Percentiles rank a stretch among this genome's conserved stretches.
These are phyloP conservation scores for Anguilla marmorata DNA, from an alignment of 2,797 vertebrate genomes.

Conservation along the genomic window DNA sequence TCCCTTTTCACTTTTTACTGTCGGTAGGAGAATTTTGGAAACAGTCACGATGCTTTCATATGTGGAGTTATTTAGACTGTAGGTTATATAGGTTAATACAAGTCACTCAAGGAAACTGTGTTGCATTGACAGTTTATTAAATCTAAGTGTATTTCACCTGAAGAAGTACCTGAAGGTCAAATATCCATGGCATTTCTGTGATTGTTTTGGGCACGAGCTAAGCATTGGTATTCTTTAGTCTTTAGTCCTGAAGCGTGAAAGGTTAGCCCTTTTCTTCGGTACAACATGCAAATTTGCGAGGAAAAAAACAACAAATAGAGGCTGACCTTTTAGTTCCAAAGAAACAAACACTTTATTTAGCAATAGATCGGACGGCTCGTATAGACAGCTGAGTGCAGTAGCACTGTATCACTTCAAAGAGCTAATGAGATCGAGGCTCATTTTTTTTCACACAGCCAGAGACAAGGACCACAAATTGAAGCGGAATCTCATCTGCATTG, in stretches of 20 bases:
- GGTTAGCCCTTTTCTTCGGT: background rate
- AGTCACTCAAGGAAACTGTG: background rate
- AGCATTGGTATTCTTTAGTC: background rate
- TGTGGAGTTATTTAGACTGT: background rate
- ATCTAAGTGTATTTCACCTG: background rate
- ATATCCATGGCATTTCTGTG: background rate
- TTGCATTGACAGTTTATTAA: background rate
- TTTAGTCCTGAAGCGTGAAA: background rate
- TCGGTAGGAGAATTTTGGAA: background rate
- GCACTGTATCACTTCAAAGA: background rate
- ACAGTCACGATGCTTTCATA: background rate
- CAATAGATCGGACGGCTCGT: background rate
- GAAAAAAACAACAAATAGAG: background rate
- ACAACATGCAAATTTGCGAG: background rate
- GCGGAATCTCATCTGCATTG: conserved; percentile 60
- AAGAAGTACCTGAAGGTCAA: background rate
- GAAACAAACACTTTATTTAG: background rate
- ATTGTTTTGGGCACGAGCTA: background rate
- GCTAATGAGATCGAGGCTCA: background rate
- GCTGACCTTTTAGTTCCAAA: conserved; percentile 2
- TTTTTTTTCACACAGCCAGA: background rate
- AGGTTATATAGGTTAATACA: background rate
- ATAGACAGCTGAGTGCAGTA: background rate
- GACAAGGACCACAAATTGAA: conserved; percentile 25
- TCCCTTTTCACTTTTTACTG: background rate